Conservation (phyloP, 1,140 invertebrate species). For the Papilio machaon region DNA sequence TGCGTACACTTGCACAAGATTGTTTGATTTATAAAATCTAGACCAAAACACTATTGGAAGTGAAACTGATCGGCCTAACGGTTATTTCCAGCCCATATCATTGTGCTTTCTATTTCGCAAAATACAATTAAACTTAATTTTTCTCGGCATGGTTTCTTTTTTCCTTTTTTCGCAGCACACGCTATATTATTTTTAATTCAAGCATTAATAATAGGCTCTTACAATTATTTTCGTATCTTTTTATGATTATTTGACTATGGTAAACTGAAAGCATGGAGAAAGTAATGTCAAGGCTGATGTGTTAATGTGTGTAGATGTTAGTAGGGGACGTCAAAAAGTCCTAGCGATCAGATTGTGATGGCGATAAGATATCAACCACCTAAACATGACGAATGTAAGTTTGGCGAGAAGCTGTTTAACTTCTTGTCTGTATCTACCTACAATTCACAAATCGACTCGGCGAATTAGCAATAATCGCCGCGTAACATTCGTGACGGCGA, state of each 20-base stretch:
- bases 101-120: slow-evolving; percentile 33
- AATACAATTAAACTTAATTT: slow-evolving; percentile 26
- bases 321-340: too few species aligned
- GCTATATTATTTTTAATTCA: background rate
- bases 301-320: too few species aligned
- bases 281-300: too few species aligned
- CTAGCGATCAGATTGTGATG: too few species aligned
- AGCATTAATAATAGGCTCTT: background rate
- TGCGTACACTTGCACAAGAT: too few species aligned
- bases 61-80: slow-evolving; percentile 24
- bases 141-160: slow-evolving; percentile 22
- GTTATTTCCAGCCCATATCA: slow-evolving; percentile 30
- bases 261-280: too few species aligned
- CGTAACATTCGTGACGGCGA: background rate
- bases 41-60: slow-evolving; percentile 15
- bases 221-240: too few species aligned
- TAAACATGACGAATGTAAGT: background rate
- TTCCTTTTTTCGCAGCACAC: background rate
- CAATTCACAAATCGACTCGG: background rate
- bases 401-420: background rate
- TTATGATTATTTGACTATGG: too few species aligned
- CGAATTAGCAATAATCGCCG: background rate
- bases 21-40: background rate
- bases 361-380: too few species aligned
- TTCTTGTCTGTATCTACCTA: background rate